A percentile compares a stretch with the other conserved stretches of the same genome.
Evolutionary conservation across 2,797 vertebrate genomes (phyloP).

Genomic region (Smutsia gigantea): DNA sequence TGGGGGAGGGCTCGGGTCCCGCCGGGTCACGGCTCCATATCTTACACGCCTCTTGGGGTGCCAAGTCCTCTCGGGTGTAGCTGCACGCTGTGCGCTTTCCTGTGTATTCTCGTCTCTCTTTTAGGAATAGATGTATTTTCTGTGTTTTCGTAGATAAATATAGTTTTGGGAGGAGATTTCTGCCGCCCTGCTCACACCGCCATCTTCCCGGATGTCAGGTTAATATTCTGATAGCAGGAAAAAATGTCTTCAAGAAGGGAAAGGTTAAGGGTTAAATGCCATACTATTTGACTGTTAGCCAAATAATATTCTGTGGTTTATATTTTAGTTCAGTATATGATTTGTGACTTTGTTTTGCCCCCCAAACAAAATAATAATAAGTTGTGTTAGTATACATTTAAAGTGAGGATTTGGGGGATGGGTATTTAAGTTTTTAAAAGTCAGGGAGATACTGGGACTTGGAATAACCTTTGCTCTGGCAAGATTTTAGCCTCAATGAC

Average conservation of each 20-base stretch:
- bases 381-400: neutral
- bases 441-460: neutral
- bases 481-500: neutral
- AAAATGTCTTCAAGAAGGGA: conserved; percentile 12
- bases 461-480: neutral
- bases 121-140: too few relatives aligned
- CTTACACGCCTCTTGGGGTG: too few relatives aligned
- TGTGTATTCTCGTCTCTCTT: too few relatives aligned
- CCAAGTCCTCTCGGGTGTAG: too few relatives aligned
- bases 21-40: too few relatives aligned
- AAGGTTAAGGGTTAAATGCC: conserved; percentile 56
- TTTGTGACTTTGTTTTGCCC: neutral
- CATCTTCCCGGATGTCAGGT: too few relatives aligned
- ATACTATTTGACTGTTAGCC: conserved; percentile 27
- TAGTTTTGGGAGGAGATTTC: too few relatives aligned
- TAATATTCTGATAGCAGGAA: conserved; percentile 60
- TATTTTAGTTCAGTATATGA: conserved; percentile 48
- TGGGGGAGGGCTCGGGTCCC: too few relatives aligned
- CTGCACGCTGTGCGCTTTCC: too few relatives aligned
- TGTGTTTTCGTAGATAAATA: too few relatives aligned
- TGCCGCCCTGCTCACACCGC: too few relatives aligned
- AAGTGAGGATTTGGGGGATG: neutral
- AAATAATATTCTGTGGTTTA: conserved; percentile 50
- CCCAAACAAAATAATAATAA: conserved; percentile 22
- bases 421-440: neutral